A percentile compares a stretch with the other conserved stretches of the same genome.
These are phyloP conservation scores for Chelmon rostratus DNA, from an alignment of 2,797 vertebrate genomes.

Conservation along the genomic window DNA sequence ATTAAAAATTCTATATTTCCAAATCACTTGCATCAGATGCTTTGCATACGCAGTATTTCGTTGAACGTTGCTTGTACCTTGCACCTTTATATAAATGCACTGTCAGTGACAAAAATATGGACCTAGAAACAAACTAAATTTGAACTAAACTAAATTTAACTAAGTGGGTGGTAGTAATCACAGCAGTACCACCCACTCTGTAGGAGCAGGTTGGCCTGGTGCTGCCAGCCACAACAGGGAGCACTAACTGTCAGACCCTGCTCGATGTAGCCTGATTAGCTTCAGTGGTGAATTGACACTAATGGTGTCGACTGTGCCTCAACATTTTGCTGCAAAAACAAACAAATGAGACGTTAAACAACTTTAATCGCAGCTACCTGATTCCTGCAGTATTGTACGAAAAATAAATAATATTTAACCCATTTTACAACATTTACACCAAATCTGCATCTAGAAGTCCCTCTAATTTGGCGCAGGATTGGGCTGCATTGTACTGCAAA, in stretches of 20 bases:
- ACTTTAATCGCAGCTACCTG: not conserved
- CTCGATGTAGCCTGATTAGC: conserved; percentile 45
- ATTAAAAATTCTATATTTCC: not conserved
- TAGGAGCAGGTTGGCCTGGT: conserved; percentile 24
- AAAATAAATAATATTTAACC: conserved; percentile 18
- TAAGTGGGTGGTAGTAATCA: not conserved
- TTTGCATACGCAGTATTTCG: not conserved
- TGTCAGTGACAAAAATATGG: not conserved
- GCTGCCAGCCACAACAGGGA: conserved; percentile 30
- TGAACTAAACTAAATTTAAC: not conserved
- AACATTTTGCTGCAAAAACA: conserved; percentile 20
- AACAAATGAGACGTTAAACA: conserved; percentile 10
- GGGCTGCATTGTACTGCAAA: not conserved
- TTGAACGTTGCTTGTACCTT: not conserved
- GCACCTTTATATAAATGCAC: not conserved
- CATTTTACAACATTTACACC: conserved; percentile 24
- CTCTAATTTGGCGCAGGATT: not conserved
- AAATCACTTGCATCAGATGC: not conserved
- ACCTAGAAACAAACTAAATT: not conserved
- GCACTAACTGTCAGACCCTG: conserved; percentile 36
- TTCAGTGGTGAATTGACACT: conserved; percentile 36
- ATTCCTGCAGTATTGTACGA: not conserved
- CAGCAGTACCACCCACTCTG: conserved; percentile 12
- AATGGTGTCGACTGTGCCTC: conserved; percentile 31
- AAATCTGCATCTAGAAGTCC: conserved; percentile 7